Evolutionary conservation across 2,797 vertebrate species (phyloP).

Genomic region (Lutjanus argentimaculatus): DNA sequence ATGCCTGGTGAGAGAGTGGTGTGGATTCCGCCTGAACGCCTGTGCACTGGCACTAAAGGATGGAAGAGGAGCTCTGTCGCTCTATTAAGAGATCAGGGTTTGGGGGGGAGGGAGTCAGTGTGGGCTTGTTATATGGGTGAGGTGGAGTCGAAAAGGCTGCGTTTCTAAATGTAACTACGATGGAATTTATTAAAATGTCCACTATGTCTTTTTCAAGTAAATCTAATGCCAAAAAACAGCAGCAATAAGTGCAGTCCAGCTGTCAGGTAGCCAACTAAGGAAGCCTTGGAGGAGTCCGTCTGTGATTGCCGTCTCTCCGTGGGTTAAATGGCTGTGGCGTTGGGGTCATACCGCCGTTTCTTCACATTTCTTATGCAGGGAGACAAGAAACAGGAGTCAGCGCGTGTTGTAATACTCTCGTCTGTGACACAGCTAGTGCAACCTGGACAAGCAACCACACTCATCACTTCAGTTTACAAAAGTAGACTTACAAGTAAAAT

Average conservation of each 20-base stretch:
- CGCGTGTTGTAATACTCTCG: constrained; percentile 43
- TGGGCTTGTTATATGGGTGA: constrained; percentile 62
- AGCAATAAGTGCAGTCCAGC: constrained; percentile 87
- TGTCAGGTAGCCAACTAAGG: constrained; percentile 82
- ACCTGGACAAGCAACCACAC: constrained; percentile 74
- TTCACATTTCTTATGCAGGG: constrained; percentile 95
- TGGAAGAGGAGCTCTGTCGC: constrained; percentile 87
- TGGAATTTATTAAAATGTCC: constrained; percentile 86
- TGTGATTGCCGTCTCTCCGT: constrained; percentile 74
- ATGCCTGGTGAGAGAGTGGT: constrained; percentile 90
- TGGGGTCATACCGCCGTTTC: constrained; percentile 97
- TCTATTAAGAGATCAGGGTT: constrained; percentile 69
- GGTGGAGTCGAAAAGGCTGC: constrained; percentile 80
- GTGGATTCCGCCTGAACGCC: constrained; percentile 84
- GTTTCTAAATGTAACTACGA: constrained; percentile 84
- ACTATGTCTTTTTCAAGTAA: constrained; percentile 87
- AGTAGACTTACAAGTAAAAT: constrained; percentile 5
- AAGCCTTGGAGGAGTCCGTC: constrained; percentile 85
- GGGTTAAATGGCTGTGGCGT: constrained; percentile 92
- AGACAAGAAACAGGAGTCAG: constrained; percentile 84
- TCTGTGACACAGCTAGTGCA: constrained; percentile 50
- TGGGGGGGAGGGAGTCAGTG: background rate
- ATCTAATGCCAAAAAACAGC: constrained; percentile 86
- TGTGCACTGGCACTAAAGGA: constrained; percentile 89
- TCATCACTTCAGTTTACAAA: constrained; percentile 57